Evolutionary conservation across 2,113 vertebrate genomes (phyloP), one percentile per base, ranked within the genome.

Genomic region (Rattus rattus): DNA sequence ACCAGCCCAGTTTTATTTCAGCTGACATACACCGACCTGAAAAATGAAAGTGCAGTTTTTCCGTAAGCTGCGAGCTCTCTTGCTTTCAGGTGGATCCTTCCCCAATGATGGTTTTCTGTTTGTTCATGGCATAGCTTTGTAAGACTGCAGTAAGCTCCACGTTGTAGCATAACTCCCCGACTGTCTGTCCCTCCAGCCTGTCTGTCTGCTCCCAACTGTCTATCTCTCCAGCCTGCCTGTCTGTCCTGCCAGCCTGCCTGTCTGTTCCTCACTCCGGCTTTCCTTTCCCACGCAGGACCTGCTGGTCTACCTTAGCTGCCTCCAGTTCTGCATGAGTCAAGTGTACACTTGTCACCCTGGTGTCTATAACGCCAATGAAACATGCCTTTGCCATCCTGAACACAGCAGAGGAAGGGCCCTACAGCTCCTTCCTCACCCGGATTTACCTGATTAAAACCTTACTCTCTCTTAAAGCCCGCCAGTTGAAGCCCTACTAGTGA

Each of bases 251-350:
- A 43, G 43, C 43, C 43, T 43, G 43, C 73, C 96, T 49, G 54
- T 96, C 84, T 96, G 89, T 94, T 92, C 88, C 95, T 96, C 94
- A 97, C 80, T 96, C 91, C 76, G 86, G 88, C 86, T 92, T 94
- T 96, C 77, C 97, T 97, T 95, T 94, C 83, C 91, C 88, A 94
- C 94, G 85, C 88, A 92, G 80, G 59, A 20, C 95, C 95, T 95
- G 90, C 49, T 77, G 96, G 61, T 72, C 79, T 87, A 69, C 91
- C 85, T 95, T 95, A 85, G 88, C 73, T 86, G 95, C 97, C 88
- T 89, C 80, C 59, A 6, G 90, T 96, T 97, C 80, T 95, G 77
- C 80, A 85, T 85, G 84, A 90, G 85, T 26, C 61, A 70, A 85
- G 72, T 49, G 49, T 94, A 93, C 84, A 70, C 61, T 94, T 96